Evolutionary conservation across 1,140 invertebrate genomes (phyloP).

Genomic region (Octopus bimaculoides): DNA sequence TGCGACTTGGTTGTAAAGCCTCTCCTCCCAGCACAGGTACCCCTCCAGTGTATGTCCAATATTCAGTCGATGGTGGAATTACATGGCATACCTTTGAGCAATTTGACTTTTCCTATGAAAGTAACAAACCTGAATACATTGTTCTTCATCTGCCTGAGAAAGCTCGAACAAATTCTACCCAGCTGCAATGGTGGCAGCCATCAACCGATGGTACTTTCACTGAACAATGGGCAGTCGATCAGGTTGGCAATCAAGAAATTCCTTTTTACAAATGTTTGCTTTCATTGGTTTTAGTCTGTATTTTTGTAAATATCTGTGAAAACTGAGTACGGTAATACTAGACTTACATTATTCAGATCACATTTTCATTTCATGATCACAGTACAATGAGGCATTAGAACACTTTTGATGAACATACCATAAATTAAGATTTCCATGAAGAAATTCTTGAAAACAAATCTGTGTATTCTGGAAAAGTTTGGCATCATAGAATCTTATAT

Average conservation of each 20-base stretch:
- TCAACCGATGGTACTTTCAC: constrained; percentile 48
- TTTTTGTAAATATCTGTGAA: too few relatives aligned
- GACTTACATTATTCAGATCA: too few relatives aligned
- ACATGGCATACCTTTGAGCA: constrained; percentile 55
- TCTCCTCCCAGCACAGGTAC: constrained; percentile 28
- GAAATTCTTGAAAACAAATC: too few relatives aligned
- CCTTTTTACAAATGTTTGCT: too few relatives aligned
- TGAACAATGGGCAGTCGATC: constrained; percentile 58
- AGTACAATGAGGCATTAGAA: too few relatives aligned
- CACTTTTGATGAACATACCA: too few relatives aligned
- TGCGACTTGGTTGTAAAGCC: constrained; percentile 45
- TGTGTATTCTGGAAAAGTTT: too few relatives aligned
- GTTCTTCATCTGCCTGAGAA: constrained; percentile 50
- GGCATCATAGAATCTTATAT: too few relatives aligned
- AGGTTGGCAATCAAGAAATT: constrained; percentile 37
- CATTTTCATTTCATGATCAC: too few relatives aligned
- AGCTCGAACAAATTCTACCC: constrained; percentile 49
- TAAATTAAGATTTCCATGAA: too few relatives aligned
- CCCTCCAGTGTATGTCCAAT: constrained; percentile 54
- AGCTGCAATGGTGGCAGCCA: constrained; percentile 58
- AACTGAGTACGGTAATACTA: too few relatives aligned
- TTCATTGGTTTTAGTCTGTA: too few relatives aligned
- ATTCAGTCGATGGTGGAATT: constrained; percentile 55
- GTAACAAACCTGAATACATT: constrained; percentile 44
- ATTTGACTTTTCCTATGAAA: constrained; percentile 49